Evolutionary conservation across 2,113 vertebrate species (phyloP).

Genomic region (Callipepla squamata): DNA sequence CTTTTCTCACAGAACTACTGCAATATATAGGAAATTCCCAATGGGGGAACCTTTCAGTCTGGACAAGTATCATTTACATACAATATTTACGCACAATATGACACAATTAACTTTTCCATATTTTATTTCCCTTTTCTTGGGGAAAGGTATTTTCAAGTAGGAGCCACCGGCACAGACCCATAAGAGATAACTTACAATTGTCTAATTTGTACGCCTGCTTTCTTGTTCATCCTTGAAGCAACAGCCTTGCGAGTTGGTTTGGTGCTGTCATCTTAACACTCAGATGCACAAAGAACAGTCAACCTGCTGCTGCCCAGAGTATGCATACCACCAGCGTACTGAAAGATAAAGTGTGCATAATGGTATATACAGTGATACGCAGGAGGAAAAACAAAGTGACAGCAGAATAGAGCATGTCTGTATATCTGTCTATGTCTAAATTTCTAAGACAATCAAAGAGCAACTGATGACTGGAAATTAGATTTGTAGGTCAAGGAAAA

Average conservation of each 20-base stretch:
- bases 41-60: neutral
- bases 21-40: neutral
- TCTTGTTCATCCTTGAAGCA: neutral
- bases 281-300: neutral
- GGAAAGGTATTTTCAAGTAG: neutral
- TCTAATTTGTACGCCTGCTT: neutral
- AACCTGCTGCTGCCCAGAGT: neutral
- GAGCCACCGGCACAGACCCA: neutral
- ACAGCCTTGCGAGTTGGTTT: neutral
- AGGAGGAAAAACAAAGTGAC: neutral
- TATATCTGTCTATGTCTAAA: neutral
- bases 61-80: neutral
- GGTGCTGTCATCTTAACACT: neutral
- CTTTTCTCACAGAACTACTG: neutral
- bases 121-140: neutral
- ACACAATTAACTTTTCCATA: neutral
- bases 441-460: neutral
- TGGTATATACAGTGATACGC: neutral
- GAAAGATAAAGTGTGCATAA: neutral
- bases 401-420: neutral
- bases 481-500: neutral
- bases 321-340: rapidly evolving
- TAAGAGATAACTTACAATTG: neutral
- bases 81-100: too few species aligned
- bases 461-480: neutral